Conservation (phyloP, 2,888 invertebrate species). For the Mesorhabditis spiculigera region DNA sequence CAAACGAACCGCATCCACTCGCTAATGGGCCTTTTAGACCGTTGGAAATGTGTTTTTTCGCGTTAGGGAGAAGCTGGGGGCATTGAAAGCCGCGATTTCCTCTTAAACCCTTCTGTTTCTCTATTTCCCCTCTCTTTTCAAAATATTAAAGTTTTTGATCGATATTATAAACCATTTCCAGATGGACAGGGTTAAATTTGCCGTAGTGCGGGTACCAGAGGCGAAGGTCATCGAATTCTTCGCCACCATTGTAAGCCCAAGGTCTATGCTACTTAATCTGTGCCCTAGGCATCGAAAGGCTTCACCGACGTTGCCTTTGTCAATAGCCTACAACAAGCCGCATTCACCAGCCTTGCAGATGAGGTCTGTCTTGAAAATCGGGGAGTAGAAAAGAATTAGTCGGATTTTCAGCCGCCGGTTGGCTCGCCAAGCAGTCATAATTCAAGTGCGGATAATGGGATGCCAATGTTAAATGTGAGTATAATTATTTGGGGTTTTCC, state of each 20-base stretch:
- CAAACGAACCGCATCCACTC: too few relatives aligned
- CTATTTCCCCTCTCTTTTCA: too few relatives aligned
- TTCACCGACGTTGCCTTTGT: slow-evolving; percentile 4
- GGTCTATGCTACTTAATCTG: background rate
- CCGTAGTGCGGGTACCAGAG: background rate
- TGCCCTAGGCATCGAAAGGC: background rate
- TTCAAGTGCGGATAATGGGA: slow-evolving; percentile 4
- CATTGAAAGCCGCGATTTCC: too few relatives aligned
- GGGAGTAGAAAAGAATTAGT: background rate
- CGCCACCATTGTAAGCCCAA: slow-evolving; percentile 6
- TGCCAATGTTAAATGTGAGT: background rate
- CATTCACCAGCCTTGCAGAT: slow-evolving; percentile 1
- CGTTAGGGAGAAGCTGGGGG: too few relatives aligned
- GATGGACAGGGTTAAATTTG: background rate
- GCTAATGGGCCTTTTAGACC: too few relatives aligned
- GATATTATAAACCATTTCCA: background rate
- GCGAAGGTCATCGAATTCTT: slow-evolving; percentile 4
- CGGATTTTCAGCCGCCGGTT: slow-evolving; percentile 5
- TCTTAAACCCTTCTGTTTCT: too few relatives aligned
- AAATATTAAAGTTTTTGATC: too few relatives aligned
- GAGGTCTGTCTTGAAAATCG: background rate
- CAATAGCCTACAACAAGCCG: slow-evolving; percentile 5
- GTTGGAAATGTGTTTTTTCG: too few relatives aligned
- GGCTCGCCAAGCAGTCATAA: background rate
- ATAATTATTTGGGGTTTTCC: background rate